phyloP scores from a whole-genome alignment of 2,888 invertebrate genomes.

The Conistra vaccinii region DNA sequence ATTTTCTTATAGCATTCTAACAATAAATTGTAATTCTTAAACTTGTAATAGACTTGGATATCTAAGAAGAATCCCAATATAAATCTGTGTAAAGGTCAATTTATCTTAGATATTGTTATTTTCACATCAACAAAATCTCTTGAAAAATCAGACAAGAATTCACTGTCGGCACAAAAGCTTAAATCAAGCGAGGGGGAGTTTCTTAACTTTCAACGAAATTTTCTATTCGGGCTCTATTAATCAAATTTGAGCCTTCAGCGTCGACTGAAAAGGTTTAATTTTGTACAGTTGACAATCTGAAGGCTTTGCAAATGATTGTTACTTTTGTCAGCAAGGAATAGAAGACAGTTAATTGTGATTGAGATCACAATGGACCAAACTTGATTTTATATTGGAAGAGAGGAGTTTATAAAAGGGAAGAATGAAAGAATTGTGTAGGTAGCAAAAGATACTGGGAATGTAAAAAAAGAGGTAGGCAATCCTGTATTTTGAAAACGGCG shows the following conservation, averaged over 20 bases:
- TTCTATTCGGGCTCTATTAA: conserved; percentile 48
- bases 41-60: not conserved
- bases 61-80: conserved; percentile 10
- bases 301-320: conserved; percentile 68
- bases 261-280: conserved; percentile 60
- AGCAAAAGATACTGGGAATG: not conserved
- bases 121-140: conserved; percentile 41
- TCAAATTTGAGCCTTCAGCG: conserved; percentile 65
- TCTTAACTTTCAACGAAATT: conserved; percentile 60
- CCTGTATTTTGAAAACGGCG: not conserved
- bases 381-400: conserved; percentile 49
- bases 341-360: conserved; percentile 73
- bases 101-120: conserved; percentile 44
- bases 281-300: conserved; percentile 51
- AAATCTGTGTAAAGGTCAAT: conserved; percentile 25
- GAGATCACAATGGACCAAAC: conserved; percentile 68
- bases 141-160: conserved; percentile 51
- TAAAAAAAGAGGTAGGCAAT: conserved; percentile 9
- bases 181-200: conserved; percentile 63
- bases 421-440: conserved; percentile 17
- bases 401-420: conserved; percentile 46
- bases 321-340: conserved; percentile 75
- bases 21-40: conserved; percentile 8
- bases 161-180: conserved; percentile 62
- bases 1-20: conserved; percentile 3